Percentiles rank a stretch among this genome's conserved stretches.
phyloP scores from a whole-genome alignment of 2,888 invertebrate genomes.

The Branchellion lobata region DNA sequence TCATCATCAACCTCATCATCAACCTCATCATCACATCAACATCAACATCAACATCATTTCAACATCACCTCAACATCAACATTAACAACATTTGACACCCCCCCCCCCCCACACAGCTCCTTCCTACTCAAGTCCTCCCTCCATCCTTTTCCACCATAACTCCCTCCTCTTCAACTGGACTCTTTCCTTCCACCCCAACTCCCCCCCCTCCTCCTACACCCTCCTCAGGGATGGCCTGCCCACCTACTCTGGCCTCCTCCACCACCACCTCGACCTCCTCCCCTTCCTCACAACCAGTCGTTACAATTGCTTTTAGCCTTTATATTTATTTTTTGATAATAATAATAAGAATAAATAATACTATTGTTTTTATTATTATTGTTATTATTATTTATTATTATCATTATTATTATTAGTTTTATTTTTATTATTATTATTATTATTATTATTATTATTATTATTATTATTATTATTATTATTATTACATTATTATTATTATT shows the following conservation, averaged over 20 bases:
- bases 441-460: too few species aligned
- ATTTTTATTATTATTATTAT: too few species aligned
- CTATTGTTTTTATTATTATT: too few species aligned
- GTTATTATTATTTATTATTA: background rate
- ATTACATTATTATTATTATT: too few species aligned
- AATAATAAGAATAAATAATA: background rate
- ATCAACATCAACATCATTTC: too few species aligned
- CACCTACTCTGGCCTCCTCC: background rate
- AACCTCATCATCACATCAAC: too few species aligned
- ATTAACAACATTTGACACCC: too few species aligned
- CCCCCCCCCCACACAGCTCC: background rate
- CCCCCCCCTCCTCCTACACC: background rate
- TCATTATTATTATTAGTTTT: too few species aligned
- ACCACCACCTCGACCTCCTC: background rate
- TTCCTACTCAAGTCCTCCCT: background rate
- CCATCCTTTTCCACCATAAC: background rate
- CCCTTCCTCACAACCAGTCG: background rate
- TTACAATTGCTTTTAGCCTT: background rate
- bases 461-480: too few species aligned
- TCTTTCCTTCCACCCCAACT: background rate
- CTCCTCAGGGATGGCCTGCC: background rate
- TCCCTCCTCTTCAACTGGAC: background rate
- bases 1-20: too few species aligned
- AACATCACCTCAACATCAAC: too few species aligned
- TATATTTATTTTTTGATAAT: background rate